Percentiles rank a stretch among this genome's conserved stretches.
phyloP scores from a whole-genome alignment of 2,113 vertebrate genomes.

The Rhynchomys soricoides region DNA sequence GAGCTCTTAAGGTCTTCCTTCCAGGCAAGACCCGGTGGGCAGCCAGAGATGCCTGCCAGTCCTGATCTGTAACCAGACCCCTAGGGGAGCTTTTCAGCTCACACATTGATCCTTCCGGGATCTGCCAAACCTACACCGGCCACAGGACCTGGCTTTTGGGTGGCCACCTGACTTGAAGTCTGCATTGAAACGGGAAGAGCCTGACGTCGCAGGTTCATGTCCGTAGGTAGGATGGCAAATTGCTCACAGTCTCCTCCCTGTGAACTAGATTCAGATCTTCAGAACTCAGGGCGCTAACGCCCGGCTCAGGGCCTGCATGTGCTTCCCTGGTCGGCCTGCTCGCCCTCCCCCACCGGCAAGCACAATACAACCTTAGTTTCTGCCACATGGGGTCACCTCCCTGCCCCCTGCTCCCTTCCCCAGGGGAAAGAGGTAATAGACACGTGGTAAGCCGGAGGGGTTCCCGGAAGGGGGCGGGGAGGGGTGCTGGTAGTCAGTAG shows the following conservation, averaged over 20 bases:
- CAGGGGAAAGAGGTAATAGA: slow-evolving; percentile 76
- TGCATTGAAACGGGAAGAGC: neutral
- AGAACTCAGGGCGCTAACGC: slow-evolving; percentile 6
- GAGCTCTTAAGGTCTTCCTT: neutral
- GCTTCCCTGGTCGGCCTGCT: slow-evolving; percentile 58
- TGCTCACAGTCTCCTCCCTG: neutral
- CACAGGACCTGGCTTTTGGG: neutral
- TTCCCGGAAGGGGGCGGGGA: slow-evolving; percentile 60
- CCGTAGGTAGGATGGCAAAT: neutral
- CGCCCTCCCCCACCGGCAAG: slow-evolving; percentile 76
- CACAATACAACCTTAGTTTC: slow-evolving; percentile 82
- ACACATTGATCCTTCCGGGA: neutral
- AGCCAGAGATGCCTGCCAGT: neutral
- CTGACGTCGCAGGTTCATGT: neutral
- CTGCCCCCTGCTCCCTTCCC: slow-evolving; percentile 75
- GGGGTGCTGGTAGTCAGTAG: slow-evolving; percentile 27
- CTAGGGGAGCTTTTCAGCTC: neutral
- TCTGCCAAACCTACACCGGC: neutral
- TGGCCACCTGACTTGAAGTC: slow-evolving; percentile 3
- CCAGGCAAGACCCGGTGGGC: neutral
- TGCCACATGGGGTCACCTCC: slow-evolving; percentile 78
- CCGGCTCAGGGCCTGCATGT: slow-evolving; percentile 51
- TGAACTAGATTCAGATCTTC: neutral
- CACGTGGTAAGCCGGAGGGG: slow-evolving; percentile 75
- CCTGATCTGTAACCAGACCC: neutral